Percentiles rank a stretch among this genome's conserved stretches.
Evolutionary conservation across 2,113 vertebrate genomes (phyloP).

Genomic region (Plecturocebus donacophilus): DNA sequence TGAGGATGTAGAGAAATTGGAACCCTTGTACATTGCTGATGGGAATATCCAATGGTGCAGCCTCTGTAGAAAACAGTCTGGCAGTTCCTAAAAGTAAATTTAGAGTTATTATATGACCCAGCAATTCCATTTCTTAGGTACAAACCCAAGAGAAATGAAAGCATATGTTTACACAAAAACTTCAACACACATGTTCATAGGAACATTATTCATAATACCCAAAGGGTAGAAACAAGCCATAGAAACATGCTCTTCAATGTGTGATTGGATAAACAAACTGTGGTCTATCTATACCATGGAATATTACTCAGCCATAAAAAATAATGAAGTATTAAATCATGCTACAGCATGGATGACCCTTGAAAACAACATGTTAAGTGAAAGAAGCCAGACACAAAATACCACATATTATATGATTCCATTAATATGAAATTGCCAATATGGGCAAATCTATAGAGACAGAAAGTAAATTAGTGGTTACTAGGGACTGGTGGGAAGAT

Average conservation of each 20-base stretch:
- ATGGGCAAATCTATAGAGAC: background rate
- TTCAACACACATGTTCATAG: constrained; percentile 4
- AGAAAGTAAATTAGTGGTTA: constrained; percentile 5
- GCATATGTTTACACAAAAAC: background rate
- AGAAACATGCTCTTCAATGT: background rate
- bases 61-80: constrained; percentile 1
- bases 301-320: background rate
- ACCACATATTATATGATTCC: background rate
- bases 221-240: background rate
- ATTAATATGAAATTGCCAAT: background rate
- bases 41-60: background rate
- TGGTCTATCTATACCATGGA: background rate
- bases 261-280: background rate
- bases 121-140: constrained; percentile 5
- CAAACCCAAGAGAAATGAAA: constrained; percentile 18
- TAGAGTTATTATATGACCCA: constrained; percentile 22
- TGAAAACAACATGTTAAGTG: constrained; percentile 4
- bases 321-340: background rate
- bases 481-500: background rate
- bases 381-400: constrained; percentile 50
- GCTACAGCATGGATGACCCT: background rate
- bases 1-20: constrained; percentile 27
- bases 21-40: background rate
- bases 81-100: constrained; percentile 16
- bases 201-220: constrained; percentile 8